Conservation (phyloP, 2,113 vertebrate species). For the Pteruthius melanotis region DNA sequence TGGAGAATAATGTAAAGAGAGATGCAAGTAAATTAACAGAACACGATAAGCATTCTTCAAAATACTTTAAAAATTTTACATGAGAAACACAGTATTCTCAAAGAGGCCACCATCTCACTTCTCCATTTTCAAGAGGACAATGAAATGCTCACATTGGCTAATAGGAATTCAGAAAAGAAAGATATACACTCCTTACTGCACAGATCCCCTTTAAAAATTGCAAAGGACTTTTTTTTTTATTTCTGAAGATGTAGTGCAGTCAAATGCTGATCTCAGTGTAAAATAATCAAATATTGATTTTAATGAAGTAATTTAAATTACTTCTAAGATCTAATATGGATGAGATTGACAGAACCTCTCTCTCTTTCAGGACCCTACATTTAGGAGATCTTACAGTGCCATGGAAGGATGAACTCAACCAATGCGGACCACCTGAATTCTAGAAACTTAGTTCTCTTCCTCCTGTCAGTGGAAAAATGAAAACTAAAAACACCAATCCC, state of each 20-base stretch:
- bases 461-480: neutral
- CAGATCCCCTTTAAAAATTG: neutral
- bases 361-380: neutral
- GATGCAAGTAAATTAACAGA: neutral
- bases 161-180: neutral
- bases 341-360: neutral
- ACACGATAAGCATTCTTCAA: neutral
- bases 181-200: neutral
- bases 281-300: slow-evolving; percentile 6
- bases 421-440: neutral
- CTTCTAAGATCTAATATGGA: neutral
- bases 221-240: neutral
- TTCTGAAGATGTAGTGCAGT: neutral
- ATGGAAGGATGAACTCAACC: neutral
- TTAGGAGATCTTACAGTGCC: neutral
- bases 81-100: neutral
- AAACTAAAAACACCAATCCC: neutral
- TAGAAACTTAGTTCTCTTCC: neutral
- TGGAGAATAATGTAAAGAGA: neutral
- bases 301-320: neutral
- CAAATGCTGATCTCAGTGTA: neutral
- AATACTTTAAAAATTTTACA: neutral
- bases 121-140: neutral
- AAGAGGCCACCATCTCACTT: neutral
- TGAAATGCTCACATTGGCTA: neutral